Conservation (phyloP, 1,140 invertebrate species). For the Alviniconcha marisindica region DNA sequence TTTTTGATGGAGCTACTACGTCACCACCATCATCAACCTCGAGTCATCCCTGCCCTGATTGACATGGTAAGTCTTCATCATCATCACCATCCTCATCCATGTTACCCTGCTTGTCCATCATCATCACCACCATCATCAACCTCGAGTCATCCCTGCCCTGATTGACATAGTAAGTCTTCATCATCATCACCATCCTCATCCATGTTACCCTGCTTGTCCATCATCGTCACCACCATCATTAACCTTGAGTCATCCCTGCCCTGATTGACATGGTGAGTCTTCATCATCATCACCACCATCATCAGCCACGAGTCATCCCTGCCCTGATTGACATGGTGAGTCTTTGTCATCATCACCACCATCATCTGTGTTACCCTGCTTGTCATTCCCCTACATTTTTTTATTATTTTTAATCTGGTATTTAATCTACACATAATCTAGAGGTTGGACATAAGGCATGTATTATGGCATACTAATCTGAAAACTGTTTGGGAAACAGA, state of each 20-base stretch:
- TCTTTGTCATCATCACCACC: too few relatives aligned
- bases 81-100: too few relatives aligned
- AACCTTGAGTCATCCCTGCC: slow-evolving; percentile 57
- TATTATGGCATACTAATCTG: too few relatives aligned
- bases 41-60: slow-evolving; percentile 61
- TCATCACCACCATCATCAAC: slow-evolving; percentile 57
- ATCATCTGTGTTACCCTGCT: too few relatives aligned
- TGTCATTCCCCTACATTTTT: too few relatives aligned
- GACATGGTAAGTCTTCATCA: slow-evolving; percentile 63
- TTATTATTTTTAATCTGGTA: too few relatives aligned
- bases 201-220: too few relatives aligned
- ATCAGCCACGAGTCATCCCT: slow-evolving; percentile 60
- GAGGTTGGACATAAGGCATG: too few relatives aligned
- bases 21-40: slow-evolving; percentile 58
- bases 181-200: too few relatives aligned
- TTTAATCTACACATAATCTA: too few relatives aligned
- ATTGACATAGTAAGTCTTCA: slow-evolving; percentile 64
- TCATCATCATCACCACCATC: slow-evolving; percentile 47
- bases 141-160: slow-evolving; percentile 59
- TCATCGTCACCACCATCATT: slow-evolving; percentile 54
- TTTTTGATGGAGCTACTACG: slow-evolving; percentile 55
- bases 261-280: slow-evolving; percentile 67
- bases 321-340: slow-evolving; percentile 68
- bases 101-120: too few relatives aligned
- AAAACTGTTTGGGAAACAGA: too few relatives aligned